phyloP scores from a whole-genome alignment of 2,113 vertebrate species.

The Gallinago undulata region DNA sequence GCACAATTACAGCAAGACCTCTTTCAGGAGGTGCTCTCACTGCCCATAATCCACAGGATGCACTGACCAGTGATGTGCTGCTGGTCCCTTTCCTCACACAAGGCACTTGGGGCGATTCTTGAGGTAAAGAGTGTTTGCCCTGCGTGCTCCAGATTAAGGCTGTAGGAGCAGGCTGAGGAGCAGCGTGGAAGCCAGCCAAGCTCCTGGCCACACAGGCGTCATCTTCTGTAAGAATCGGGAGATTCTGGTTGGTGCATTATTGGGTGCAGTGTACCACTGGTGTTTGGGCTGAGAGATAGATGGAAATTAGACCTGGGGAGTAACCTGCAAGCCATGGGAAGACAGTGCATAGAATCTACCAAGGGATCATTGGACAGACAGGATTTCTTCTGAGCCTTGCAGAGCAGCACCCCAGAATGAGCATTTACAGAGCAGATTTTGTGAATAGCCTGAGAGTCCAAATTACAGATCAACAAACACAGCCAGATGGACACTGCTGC shows the following conservation, averaged over 20 bases:
- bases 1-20: background rate
- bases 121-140: background rate
- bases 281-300: background rate
- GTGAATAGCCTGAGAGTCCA: background rate
- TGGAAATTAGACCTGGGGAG: background rate
- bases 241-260: background rate
- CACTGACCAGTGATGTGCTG: background rate
- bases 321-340: background rate
- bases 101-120: background rate
- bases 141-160: background rate
- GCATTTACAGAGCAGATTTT: background rate
- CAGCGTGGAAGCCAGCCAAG: background rate
- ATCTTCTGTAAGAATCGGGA: background rate
- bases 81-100: background rate
- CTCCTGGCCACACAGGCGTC: background rate
- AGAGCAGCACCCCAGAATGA: background rate
- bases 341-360: background rate
- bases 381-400: background rate
- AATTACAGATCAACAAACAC: background rate
- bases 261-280: background rate
- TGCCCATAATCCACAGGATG: background rate
- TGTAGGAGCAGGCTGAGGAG: background rate
- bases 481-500: conserved; percentile 51
- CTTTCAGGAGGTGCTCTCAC: background rate
- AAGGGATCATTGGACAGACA: background rate